phyloP scores from a whole-genome alignment of 2,888 invertebrate species.

The Andricus curvator region DNA sequence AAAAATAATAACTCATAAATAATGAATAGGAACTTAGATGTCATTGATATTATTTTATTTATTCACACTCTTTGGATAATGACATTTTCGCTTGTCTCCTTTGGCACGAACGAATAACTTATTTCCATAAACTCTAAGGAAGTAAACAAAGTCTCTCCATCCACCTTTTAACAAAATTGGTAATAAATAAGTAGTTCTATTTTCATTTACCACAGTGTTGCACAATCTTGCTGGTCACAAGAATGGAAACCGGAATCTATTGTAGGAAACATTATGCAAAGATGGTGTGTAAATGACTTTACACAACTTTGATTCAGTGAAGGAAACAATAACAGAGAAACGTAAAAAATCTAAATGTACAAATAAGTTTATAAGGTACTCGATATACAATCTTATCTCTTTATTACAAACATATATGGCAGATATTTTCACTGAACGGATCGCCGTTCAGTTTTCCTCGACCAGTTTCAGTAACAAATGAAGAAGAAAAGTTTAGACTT shows the following conservation, averaged over 20 bases:
- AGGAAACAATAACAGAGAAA: constrained; percentile 11
- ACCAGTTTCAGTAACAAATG: background rate
- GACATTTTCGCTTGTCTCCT: constrained; percentile 21
- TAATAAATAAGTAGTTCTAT: background rate
- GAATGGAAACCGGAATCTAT: constrained; percentile 41
- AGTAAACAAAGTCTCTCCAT: background rate
- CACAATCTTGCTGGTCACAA: constrained; percentile 42
- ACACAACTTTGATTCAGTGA: constrained; percentile 17
- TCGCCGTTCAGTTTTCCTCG: background rate
- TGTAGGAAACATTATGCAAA: background rate
- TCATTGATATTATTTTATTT: constrained; percentile 3
- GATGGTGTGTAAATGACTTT: constrained; percentile 5
- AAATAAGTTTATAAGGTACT: constrained; percentile 13
- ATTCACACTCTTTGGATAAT: constrained; percentile 11
- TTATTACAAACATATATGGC: constrained; percentile 19
- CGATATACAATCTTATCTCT: background rate
- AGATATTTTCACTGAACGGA: constrained; percentile 9
- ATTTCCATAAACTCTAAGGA: constrained; percentile 3
- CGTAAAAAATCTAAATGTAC: background rate
- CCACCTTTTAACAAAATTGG: constrained; percentile 9
- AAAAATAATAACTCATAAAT: background rate
- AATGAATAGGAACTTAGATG: background rate
- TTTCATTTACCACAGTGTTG: constrained; percentile 4
- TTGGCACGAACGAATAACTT: constrained; percentile 15
- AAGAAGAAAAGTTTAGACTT: background rate